Conservation (phyloP, 2,888 invertebrate species). For the Zygothrica quintamaculata region DNA sequence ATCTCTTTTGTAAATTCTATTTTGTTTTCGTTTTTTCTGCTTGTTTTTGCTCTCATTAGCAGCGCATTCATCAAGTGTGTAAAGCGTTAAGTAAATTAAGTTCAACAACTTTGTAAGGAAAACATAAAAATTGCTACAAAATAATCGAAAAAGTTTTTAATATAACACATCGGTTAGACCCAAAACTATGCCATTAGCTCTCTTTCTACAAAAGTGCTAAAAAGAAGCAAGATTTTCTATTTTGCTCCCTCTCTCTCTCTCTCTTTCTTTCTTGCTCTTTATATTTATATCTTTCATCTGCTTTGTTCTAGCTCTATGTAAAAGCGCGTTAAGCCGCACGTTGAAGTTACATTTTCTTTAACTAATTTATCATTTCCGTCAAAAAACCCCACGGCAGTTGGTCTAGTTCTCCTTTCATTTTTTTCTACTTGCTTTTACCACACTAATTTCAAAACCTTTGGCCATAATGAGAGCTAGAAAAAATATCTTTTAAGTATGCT, state of each 20-base stretch:
- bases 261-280: background rate
- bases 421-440: slow-evolving; percentile 9
- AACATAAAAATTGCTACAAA: slow-evolving; percentile 42
- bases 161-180: slow-evolving; percentile 16
- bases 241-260: background rate
- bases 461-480: slow-evolving; percentile 26
- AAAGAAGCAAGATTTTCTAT: background rate
- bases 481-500: background rate
- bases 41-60: slow-evolving; percentile 53
- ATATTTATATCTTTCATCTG: background rate
- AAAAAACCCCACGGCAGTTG: slow-evolving; percentile 7
- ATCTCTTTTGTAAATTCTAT: background rate
- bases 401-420: background rate
- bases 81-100: slow-evolving; percentile 33
- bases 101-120: slow-evolving; percentile 29
- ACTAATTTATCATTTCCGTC: slow-evolving; percentile 59
- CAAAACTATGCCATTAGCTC: slow-evolving; percentile 42
- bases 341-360: slow-evolving; percentile 44
- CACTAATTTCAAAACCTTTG: slow-evolving; percentile 49
- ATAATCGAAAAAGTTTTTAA: slow-evolving; percentile 70
- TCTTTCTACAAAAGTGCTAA: background rate
- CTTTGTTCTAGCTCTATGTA: slow-evolving; percentile 10
- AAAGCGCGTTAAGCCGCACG: slow-evolving; percentile 28
- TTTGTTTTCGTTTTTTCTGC: background rate
- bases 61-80: slow-evolving; percentile 50